Evolutionary conservation across 2,113 vertebrate species (phyloP), one percentile per base, ranked within the genome.

Genomic region (Cyanoramphus novaezelandiae): DNA sequence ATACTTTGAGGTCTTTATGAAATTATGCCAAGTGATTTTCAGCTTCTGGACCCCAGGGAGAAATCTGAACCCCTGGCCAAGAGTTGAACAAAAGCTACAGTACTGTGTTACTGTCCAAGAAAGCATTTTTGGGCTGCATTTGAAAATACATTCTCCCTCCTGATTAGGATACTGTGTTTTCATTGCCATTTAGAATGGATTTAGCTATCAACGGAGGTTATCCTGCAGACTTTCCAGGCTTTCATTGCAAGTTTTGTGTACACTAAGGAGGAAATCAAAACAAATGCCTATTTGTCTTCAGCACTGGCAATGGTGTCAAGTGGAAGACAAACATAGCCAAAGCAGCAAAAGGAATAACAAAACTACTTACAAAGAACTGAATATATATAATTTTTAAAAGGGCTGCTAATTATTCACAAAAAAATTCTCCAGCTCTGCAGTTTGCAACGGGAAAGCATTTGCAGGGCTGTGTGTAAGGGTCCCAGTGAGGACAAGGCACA

Each of bases 171-270:
- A 72, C 64, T 72, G 9, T 74, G 81, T 83, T 91, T 93, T 96
- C 71, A 86, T 96, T 96, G 92, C 76, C 50, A 37, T 96, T 97
- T 82, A 92, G 63, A 97, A 96, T 91, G 77, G 78, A 95, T 94
- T 95, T 96, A 88, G 81, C 88, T 98, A 96, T 97, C 95, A 95
- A 21, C 7, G 57, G 93, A 97, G 97, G 97, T 96, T 98, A 97
- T 97, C 97, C 92, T 92, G 95, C 95, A 98, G 96, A 94, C 90
- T 97, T 97, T 97, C 90, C 91, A 97, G 93, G 94, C 95, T 95
- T 92, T 74, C 59, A 93, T 88, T 96, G 77, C 90, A 96, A 96
- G 74, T 63, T 97, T 95, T 92, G 65, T 49, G 93, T 91, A 95
- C 79, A 37, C 43, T 88, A 55, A 97, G 71, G 49, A 97, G 83